Evolutionary conservation across 37 sponge, comb jelly and placozoan species (phyloP), one percentile per base, ranked within the genome.

Genomic region (Chondrilla cf. caribensis): DNA sequence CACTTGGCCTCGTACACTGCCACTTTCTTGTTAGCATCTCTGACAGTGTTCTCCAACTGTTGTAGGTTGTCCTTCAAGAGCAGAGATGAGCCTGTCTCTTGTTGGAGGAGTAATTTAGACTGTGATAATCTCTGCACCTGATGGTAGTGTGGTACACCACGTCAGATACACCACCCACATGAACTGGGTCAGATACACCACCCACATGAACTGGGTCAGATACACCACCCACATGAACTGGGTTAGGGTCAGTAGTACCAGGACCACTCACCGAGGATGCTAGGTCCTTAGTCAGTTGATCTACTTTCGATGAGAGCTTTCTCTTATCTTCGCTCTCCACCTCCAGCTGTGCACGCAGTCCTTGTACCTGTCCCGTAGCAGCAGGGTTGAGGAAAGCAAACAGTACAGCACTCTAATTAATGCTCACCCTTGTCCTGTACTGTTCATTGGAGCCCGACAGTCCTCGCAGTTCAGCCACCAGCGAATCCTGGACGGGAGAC

Each of bases 391-490:
- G n/a, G n/a, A n/a, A n/a, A n/a, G n/a, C n/a, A n/a, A n/a, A n/a
- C n/a, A n/a, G n/a, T n/a, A n/a, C 19, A 15, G 4, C 9, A 62
- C 62, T 29, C 39, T 26, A 80, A 54, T 58, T 18, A 6, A 77
- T 18, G 62, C 77, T 32, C 33, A 86, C 87, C 67, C 72, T 81
- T 31, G 38, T 78, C 33, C 67, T 86, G 60, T 59, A 29, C n/a
- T 86, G 82, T 2, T 60, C 78, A 37, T 66, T 21, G 6, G 78
- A 44, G 38, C 44, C 6, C 0, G 54, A 35, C 26, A 81, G 77
- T 15, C 44, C 38, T 6, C 60, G 22, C 32, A 86, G 19, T 29
- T 86, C 82, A 71, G 39, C 35, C 36, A 19, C 22, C 43, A 86
- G 57, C 0, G 51, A 33, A 0, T 51, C 59, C 86, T 80, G 24